Percentiles rank a stretch among this genome's conserved stretches.
These are phyloP conservation scores for Anomalospiza imberbis DNA, from an alignment of 2,797 vertebrate genomes.

Conservation along the genomic window DNA sequence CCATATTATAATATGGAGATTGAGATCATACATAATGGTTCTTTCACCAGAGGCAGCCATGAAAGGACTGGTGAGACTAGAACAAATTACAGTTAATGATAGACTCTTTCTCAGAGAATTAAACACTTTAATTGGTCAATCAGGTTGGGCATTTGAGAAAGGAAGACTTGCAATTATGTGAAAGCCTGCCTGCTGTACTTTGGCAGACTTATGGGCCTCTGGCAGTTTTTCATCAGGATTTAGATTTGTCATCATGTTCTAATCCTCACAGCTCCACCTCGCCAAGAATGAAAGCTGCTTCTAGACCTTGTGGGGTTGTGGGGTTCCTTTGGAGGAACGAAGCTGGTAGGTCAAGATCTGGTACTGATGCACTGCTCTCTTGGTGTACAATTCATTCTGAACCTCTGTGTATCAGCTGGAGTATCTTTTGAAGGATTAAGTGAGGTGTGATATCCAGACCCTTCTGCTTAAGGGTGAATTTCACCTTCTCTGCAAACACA, in stretches of 20 bases:
- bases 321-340: neutral
- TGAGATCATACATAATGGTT: conserved; percentile 26
- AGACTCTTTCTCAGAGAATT: conserved; percentile 50
- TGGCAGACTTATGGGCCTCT: conserved; percentile 11
- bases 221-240: conserved; percentile 17
- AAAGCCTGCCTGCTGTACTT: conserved; percentile 29
- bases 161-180: conserved; percentile 19
- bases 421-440: neutral
- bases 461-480: neutral
- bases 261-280: neutral
- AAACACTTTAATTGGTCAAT: conserved; percentile 58
- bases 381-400: neutral
- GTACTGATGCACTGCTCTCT: neutral
- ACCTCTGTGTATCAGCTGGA: neutral
- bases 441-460: neutral
- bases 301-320: neutral
- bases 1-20: conserved; percentile 29
- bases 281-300: neutral
- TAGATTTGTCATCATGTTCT: neutral
- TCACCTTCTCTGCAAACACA: neutral
- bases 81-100: conserved; percentile 55
- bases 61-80: conserved; percentile 44
- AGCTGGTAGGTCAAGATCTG: neutral
- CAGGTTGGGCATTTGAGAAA: conserved; percentile 38
- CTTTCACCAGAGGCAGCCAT: conserved; percentile 53